Base-by-base conservation (phyloP, 2,797 vertebrate genomes). In the Acestrorhynchus altus region DNA sequence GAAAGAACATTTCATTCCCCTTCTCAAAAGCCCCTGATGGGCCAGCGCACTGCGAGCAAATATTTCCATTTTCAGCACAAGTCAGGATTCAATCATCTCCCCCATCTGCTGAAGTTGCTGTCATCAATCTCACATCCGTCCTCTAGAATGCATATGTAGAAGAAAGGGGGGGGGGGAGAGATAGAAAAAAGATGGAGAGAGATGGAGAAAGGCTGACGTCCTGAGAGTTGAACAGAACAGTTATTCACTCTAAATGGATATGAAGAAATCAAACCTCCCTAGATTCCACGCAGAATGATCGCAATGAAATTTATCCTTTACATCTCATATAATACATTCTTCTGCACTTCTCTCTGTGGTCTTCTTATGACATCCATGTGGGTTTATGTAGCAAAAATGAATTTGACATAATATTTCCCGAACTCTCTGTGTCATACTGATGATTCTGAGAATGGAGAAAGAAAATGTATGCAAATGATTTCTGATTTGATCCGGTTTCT, bases 71-170 rank as follows among this genome's bases (percentile, higher is more conserved):
- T 84, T 81, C 80, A 78, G 77, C 73, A 57, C 49, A 57, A 87
- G 85, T 88, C 85, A 79, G 83, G 83, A 79, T 81, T 72, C 83
- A 90, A 86, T 88, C 82, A 86, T 84, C 86, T 85, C 83, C 77
- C 57, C 85, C 83, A 84, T 89, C 87, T 86, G 77, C 81, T 75
- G 77, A 81, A 85, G 86, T 83, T 86, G 83, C 66, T 85, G 85
- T 83, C 77, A 88, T 87, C 86, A 90, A 85, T 91, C 88, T 87
- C 72, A 82, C 81, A 81, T 67, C 81, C 81, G 44, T 77, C 47
- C 42, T 61, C 81, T 42, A 56, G 49, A 61, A 82, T 68, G 65
- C 56, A 72, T 31, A 24, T 16, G 67, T 57, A 46, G 18, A 51
- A 22, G 42, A 66, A 20, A 63, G 6, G 13, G 6, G 35, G 26